Percentiles rank a stretch among this genome's conserved stretches.
These are phyloP conservation scores for Carollia perspicillata DNA, from an alignment of 2,113 vertebrate genomes.

Conservation along the genomic window DNA sequence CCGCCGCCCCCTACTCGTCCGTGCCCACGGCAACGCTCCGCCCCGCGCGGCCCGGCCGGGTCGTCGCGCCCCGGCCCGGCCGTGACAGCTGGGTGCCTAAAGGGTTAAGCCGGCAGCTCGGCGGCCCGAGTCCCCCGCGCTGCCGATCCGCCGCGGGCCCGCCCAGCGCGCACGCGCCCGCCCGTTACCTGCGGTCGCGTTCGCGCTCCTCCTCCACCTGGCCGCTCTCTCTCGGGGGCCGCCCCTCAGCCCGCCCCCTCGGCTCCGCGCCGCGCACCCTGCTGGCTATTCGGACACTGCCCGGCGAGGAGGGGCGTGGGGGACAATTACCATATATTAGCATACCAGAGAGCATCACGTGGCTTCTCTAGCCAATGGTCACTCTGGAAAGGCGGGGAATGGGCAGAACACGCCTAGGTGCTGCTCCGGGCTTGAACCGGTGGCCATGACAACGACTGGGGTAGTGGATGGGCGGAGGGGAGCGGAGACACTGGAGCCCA, in stretches of 20 bases:
- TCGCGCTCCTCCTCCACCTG: slow-evolving; percentile 77
- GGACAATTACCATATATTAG: slow-evolving; percentile 78
- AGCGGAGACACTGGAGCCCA: not conserved
- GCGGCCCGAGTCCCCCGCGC: slow-evolving; percentile 9
- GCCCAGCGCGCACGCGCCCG: slow-evolving; percentile 63
- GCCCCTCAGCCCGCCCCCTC: slow-evolving; percentile 77
- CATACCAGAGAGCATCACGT: slow-evolving; percentile 75
- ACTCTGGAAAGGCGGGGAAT: slow-evolving; percentile 33
- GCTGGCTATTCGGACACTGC: slow-evolving; percentile 48
- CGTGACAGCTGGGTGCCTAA: slow-evolving; percentile 72
- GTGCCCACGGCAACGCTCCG: slow-evolving; percentile 31
- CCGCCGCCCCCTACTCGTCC: not conserved
- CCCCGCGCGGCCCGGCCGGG: not conserved
- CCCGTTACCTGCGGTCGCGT: slow-evolving; percentile 63
- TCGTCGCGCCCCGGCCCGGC: not conserved
- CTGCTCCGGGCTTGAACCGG: slow-evolving; percentile 64
- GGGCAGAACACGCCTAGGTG: slow-evolving; percentile 34
- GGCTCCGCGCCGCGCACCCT: slow-evolving; percentile 67
- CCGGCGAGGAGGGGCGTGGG: slow-evolving; percentile 59
- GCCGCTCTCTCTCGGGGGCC: slow-evolving; percentile 74
- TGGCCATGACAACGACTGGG: slow-evolving; percentile 71
- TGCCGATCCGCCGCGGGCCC: slow-evolving; percentile 7
- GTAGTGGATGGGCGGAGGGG: not conserved
- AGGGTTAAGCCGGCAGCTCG: slow-evolving; percentile 67
- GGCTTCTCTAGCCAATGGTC: slow-evolving; percentile 69